Evolutionary conservation across 2,797 vertebrate genomes (phyloP), one percentile per base, ranked within the genome.

Genomic region (Muscicapa comitata): DNA sequence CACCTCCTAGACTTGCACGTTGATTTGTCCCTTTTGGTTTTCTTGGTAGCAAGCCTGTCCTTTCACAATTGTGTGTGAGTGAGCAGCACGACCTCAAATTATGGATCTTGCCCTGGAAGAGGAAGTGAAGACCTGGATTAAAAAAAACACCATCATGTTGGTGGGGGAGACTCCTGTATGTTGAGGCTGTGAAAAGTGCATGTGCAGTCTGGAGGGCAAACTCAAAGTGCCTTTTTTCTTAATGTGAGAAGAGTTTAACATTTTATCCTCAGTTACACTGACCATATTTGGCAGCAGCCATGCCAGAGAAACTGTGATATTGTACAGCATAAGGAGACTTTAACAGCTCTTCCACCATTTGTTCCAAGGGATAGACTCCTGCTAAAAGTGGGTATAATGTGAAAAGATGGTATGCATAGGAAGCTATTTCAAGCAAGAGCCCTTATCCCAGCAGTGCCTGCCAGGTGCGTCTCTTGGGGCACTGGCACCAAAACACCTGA

Each of bases 261-360:
- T 68, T 93, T 91, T 84, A 57, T 95, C 50, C 50, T 72, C 25
- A 4, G 45, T 58, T 68, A 29, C 10, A 3, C 68, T 62, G 87
- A 51, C 62, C 2, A 0, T 17, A 26, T 58, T 77, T 91, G 92
- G 76, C 47, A 91, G 50, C 58, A 62, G 53, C 67, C 82, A 11
- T 23, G 38, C 79, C 2, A 6, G 65, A 77, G 82, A 78, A 93
- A 47, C 55, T 87, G 92, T 66, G 70, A 74, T 83, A 42, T 7
- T 65, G 68, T 62, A 55, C 61, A 94, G 68, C 93, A 79, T 66
- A 73, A 85, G 71, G 81, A 92, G 78, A 61, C 35, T 59, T 80
- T 38, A 63, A 33, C 87, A 95, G 48, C 68, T 58, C 65, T 88
- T 83, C 61, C 58, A 86, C 68, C 43, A 59, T 54, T 90, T 86